Evolutionary conservation across 2,797 vertebrate species (phyloP).

Genomic region (Microcaecilia unicolor): DNA sequence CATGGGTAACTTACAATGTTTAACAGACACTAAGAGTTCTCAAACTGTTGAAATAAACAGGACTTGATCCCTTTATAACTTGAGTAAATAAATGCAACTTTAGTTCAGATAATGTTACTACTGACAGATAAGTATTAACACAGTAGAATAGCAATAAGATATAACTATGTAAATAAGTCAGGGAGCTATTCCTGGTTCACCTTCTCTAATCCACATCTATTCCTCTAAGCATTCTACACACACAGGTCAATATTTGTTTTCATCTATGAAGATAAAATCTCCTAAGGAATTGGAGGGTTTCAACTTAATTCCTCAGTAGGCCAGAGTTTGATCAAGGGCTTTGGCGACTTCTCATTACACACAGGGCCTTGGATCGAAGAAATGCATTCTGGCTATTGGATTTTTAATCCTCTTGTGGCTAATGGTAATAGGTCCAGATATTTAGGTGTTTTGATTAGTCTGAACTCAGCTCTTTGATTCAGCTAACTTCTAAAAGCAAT

Average conservation of each 20-base stretch:
- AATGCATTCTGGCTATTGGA: constrained; percentile 89
- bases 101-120: constrained; percentile 72
- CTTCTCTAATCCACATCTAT: constrained; percentile 81
- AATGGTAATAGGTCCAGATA: constrained; percentile 89
- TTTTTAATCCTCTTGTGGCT: constrained; percentile 96
- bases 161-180: too few relatives aligned
- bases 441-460: constrained; percentile 98
- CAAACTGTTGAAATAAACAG: constrained; percentile 63
- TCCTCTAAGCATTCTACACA: constrained; percentile 91
- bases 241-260: constrained; percentile 96
- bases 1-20: too few relatives aligned
- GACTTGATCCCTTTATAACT: constrained; percentile 62
- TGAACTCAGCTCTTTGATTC: constrained; percentile 88
- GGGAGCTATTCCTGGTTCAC: too few relatives aligned
- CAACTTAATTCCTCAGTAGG: constrained; percentile 63
- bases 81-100: constrained; percentile 66
- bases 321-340: constrained; percentile 83
- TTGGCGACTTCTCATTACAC: constrained; percentile 95
- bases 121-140: constrained; percentile 65
- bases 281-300: constrained; percentile 88
- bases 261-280: constrained; percentile 95
- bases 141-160: too few relatives aligned
- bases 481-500: constrained; percentile 84
- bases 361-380: constrained; percentile 81
- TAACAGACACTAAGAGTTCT: too few relatives aligned